Percentiles rank a stretch among this genome's conserved stretches.
These are phyloP conservation scores for Megaceryle maxima DNA, from an alignment of 2,113 vertebrate species.

Conservation along the genomic window DNA sequence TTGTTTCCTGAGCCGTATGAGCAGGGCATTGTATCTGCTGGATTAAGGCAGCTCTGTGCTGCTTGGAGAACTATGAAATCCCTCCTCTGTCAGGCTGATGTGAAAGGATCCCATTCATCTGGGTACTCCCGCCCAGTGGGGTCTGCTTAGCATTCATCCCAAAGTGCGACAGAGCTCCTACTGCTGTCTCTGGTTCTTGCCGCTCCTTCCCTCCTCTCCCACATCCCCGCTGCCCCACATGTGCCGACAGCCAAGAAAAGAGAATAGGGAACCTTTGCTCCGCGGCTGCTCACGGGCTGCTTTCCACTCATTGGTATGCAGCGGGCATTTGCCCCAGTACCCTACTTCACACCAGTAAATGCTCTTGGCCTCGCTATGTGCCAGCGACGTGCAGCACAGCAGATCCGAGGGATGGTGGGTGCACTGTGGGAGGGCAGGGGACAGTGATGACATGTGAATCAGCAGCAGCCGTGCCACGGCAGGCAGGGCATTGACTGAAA, in stretches of 20 bases:
- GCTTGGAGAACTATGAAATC: slow-evolving; percentile 36
- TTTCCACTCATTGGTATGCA: slow-evolving; percentile 14
- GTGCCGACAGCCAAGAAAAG: slow-evolving; percentile 16
- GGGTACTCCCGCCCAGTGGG: slow-evolving; percentile 19
- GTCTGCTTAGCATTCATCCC: slow-evolving; percentile 63
- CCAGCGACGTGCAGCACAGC: slow-evolving; percentile 6
- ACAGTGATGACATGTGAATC: slow-evolving; percentile 22
- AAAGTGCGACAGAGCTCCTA: not conserved
- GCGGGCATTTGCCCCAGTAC: slow-evolving; percentile 24
- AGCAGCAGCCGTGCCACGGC: not conserved
- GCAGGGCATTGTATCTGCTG: slow-evolving; percentile 61
- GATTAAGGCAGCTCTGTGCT: slow-evolving; percentile 69
- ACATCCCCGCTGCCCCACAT: not conserved
- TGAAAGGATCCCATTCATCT: slow-evolving; percentile 74
- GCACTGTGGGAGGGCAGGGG: not conserved
- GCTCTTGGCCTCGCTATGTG: not conserved
- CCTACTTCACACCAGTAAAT: not conserved
- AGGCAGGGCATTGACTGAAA: not conserved
- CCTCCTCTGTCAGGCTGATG: slow-evolving; percentile 56
- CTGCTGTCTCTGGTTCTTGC: slow-evolving; percentile 16
- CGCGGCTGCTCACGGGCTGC: not conserved
- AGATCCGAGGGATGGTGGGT: not conserved
- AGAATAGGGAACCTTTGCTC: slow-evolving; percentile 19
- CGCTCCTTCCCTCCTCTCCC: slow-evolving; percentile 10
- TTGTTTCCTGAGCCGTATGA: slow-evolving; percentile 73